These are phyloP conservation scores for Tachypleus tridentatus DNA, from an alignment of 1,140 invertebrate genomes.

Conservation along the genomic window DNA sequence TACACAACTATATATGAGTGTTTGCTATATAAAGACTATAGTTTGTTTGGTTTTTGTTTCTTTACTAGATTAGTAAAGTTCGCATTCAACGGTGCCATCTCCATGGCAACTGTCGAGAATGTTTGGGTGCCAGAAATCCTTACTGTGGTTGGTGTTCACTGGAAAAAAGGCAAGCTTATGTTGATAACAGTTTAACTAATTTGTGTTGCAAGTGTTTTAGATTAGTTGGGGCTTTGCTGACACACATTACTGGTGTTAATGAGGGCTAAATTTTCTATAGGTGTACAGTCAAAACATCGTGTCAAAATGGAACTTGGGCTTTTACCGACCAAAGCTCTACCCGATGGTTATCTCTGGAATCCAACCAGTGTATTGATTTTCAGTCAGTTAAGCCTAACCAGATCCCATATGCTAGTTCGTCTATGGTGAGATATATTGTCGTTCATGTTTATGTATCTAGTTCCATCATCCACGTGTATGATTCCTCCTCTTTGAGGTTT, in stretches of 20 bases:
- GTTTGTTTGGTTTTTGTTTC: no score
- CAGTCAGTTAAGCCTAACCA: constrained; percentile 80
- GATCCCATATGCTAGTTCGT: constrained; percentile 71
- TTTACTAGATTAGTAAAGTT: constrained; percentile 64
- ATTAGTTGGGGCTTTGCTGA: no score
- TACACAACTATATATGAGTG: no score
- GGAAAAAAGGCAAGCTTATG: constrained; percentile 57
- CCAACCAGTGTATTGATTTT: constrained; percentile 91
- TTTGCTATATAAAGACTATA: no score
- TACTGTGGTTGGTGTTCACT: constrained; percentile 98
- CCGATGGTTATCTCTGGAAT: constrained; percentile 80
- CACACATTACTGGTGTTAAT: no score
- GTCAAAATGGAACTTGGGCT: constrained; percentile 52
- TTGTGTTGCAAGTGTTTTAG: no score
- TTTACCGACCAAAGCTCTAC: constrained; percentile 43
- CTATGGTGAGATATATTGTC: constrained; percentile 43
- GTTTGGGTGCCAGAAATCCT: constrained; percentile 82
- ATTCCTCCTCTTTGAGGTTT: no score
- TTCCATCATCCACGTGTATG: no score
- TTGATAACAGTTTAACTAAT: no score
- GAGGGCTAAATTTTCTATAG: constrained; percentile 34
- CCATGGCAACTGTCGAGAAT: constrained; percentile 76
- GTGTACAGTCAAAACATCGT: constrained; percentile 72
- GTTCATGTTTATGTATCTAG: no score
- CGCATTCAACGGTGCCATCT: constrained; percentile 81